Conservation (phyloP, 2,113 vertebrate species). For the Geothlypis trichas region DNA sequence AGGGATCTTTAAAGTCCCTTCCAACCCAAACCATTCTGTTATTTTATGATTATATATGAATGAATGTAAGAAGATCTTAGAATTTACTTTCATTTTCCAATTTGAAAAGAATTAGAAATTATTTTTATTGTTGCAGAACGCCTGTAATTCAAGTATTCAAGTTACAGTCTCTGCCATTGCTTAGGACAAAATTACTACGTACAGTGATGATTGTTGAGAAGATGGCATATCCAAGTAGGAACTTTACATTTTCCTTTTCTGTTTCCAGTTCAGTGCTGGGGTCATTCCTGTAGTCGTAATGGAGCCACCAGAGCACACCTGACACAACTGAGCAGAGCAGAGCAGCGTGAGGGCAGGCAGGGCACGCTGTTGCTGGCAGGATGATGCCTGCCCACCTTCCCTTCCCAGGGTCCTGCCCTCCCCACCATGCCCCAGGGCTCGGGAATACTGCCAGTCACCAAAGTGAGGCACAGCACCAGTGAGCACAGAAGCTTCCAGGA, state of each 20-base stretch:
- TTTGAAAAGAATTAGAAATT: not conserved
- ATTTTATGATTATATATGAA: not conserved
- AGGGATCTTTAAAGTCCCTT: not conserved
- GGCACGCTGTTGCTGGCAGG: not conserved
- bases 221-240: slow-evolving; percentile 74
- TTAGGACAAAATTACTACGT: slow-evolving; percentile 23
- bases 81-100: not conserved
- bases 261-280: slow-evolving; percentile 76
- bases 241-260: slow-evolving; percentile 77
- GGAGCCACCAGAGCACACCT: slow-evolving; percentile 80
- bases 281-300: slow-evolving; percentile 71
- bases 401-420: accelerated
- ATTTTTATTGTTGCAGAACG: not conserved
- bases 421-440: not conserved
- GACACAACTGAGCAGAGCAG: slow-evolving; percentile 74
- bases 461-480: not conserved
- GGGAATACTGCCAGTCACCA: accelerated
- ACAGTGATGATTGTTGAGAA: slow-evolving; percentile 70
- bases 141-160: not conserved
- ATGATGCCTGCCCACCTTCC: not conserved
- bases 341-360: not conserved
- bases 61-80: not conserved
- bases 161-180: not conserved
- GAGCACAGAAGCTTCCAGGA: not conserved
- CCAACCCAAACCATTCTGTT: not conserved